Evolutionary conservation across 2,888 invertebrate species (phyloP).

Genomic region (Sminthurinus aureus): DNA sequence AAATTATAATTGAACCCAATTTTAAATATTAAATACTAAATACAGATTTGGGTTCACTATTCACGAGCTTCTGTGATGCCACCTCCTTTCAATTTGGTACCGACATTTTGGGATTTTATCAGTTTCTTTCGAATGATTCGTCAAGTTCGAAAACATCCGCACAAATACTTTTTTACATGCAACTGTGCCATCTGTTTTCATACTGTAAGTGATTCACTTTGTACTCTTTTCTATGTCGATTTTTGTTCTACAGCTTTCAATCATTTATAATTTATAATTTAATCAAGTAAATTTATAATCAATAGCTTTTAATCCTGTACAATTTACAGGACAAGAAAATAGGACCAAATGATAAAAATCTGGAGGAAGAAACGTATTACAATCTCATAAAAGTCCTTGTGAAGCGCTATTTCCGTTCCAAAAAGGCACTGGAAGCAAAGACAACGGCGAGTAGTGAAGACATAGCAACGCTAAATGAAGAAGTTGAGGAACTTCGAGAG

Average conservation of each 20-base stretch:
- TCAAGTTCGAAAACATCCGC: not conserved
- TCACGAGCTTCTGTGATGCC: slow-evolving; percentile 39
- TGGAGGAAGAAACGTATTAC: slow-evolving; percentile 29
- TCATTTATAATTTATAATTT: not conserved
- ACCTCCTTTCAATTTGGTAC: slow-evolving; percentile 39
- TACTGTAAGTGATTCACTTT: slow-evolving; percentile 24
- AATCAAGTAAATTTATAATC: not conserved
- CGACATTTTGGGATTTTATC: slow-evolving; percentile 29
- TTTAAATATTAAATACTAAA: not conserved
- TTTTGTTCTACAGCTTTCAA: not conserved
- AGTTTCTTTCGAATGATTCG: slow-evolving; percentile 23
- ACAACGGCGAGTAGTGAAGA: slow-evolving; percentile 9
- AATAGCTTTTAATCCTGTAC: not conserved
- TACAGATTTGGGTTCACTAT: slow-evolving; percentile 43
- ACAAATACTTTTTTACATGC: slow-evolving; percentile 10
- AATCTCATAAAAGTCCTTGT: slow-evolving; percentile 33
- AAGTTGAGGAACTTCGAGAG: slow-evolving; percentile 25
- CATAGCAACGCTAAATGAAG: slow-evolving; percentile 19
- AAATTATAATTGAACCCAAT: not conserved
- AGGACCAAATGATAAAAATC: not conserved
- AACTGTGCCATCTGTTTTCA: slow-evolving; percentile 31
- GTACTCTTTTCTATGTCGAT: not conserved
- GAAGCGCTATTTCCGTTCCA: slow-evolving; percentile 39
- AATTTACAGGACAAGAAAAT: not conserved
- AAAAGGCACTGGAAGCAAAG: not conserved